These are phyloP conservation scores for Adrianichthys oophorus DNA, from an alignment of 2,797 vertebrate genomes.

Conservation along the genomic window DNA sequence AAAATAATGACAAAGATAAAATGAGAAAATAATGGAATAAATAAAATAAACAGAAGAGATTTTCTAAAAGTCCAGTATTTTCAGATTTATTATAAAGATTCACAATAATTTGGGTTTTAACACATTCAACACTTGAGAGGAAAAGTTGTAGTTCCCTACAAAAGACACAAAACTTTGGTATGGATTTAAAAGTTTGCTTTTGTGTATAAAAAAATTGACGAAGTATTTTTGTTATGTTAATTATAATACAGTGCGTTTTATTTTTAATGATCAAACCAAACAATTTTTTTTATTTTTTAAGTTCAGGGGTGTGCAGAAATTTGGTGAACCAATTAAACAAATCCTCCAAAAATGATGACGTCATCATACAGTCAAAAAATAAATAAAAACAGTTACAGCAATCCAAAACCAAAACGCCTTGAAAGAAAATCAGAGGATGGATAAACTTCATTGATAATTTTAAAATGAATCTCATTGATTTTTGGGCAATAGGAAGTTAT, in stretches of 20 bases:
- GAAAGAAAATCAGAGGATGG: no score
- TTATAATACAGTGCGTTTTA: neutral
- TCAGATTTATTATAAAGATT: no score
- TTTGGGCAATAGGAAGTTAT: no score
- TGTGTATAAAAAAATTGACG: neutral
- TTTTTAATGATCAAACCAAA: neutral
- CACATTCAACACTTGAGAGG: neutral
- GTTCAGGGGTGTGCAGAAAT: no score
- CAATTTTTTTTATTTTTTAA: neutral
- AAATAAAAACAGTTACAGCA: no score
- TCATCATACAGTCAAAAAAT: no score
- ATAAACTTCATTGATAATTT: no score
- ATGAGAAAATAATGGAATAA: no score
- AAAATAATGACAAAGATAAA: neutral
- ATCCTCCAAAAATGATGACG: no score
- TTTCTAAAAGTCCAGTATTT: neutral
- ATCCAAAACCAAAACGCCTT: no score
- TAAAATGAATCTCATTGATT: no score
- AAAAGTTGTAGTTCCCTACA: neutral
- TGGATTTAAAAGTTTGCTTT: neutral
- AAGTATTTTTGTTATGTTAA: neutral
- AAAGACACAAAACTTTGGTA: neutral
- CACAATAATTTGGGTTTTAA: neutral
- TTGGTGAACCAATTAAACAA: no score
- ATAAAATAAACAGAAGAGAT: neutral